These are phyloP conservation scores for Leptinotarsa juncta DNA, from an alignment of 2,888 invertebrate genomes.

Conservation along the genomic window DNA sequence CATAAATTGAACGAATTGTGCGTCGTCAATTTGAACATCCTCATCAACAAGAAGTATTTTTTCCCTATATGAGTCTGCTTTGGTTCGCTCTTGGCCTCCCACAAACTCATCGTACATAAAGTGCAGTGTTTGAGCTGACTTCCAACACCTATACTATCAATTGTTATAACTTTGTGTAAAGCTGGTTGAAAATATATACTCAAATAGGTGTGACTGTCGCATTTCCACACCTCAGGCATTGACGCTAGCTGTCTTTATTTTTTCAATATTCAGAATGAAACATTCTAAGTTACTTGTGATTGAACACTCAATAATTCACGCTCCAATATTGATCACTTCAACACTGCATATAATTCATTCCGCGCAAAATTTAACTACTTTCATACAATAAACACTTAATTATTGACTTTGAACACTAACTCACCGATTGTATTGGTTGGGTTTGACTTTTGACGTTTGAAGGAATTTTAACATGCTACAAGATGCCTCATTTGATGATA, in stretches of 20 bases:
- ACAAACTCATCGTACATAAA: slow-evolving; percentile 99
- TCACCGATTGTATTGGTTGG: too few species aligned
- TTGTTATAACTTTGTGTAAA: slow-evolving; percentile 99
- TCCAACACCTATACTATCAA: slow-evolving; percentile 98
- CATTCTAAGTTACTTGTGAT: too few species aligned
- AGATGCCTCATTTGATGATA: too few species aligned
- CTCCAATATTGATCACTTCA: too few species aligned
- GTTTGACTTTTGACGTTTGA: too few species aligned
- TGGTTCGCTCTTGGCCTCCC: slow-evolving; percentile 99
- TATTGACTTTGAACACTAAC: too few species aligned
- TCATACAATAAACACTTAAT: too few species aligned
- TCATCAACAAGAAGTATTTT: slow-evolving; percentile 98
- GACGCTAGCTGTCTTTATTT: slow-evolving; percentile 27
- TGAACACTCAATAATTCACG: too few species aligned
- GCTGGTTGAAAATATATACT: slow-evolving; percentile 78
- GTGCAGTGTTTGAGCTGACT: slow-evolving; percentile 98
- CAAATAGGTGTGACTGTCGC: slow-evolving; percentile 42
- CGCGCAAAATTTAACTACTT: too few species aligned
- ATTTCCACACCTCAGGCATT: slow-evolving; percentile 37
- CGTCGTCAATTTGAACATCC: slow-evolving; percentile 94
- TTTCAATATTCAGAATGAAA: not conserved
- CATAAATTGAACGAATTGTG: too few species aligned
- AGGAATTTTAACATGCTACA: too few species aligned
- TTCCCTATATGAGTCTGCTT: slow-evolving; percentile 97
- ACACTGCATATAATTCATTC: too few species aligned